Conservation (phyloP, 2,888 invertebrate species). For the Brachylomia viminalis region DNA sequence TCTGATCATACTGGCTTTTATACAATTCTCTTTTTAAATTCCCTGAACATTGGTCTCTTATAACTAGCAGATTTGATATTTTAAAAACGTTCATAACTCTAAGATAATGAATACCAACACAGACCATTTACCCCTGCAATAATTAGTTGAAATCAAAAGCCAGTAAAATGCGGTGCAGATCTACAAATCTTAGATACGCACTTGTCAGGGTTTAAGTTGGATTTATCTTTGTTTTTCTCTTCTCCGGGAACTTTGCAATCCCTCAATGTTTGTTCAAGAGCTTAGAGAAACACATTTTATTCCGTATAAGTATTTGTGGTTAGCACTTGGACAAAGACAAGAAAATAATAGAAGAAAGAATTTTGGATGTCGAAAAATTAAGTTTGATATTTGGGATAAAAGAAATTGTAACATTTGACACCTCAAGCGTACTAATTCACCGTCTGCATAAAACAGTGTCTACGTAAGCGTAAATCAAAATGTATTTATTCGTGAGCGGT, state of each 20-base stretch:
- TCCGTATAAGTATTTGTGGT: conserved; percentile 69
- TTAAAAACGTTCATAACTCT: too few species aligned
- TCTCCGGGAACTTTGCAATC: conserved; percentile 82
- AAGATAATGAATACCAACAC: conserved; percentile 30
- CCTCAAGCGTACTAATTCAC: conserved; percentile 86
- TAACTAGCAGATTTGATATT: too few species aligned
- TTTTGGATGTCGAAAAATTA: conserved; percentile 18
- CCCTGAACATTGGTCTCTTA: background rate
- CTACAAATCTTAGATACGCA: conserved; percentile 77
- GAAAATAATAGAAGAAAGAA: conserved; percentile 32
- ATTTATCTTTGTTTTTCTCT: conserved; percentile 88
- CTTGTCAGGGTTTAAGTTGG: conserved; percentile 81
- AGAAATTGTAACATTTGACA: conserved; percentile 76
- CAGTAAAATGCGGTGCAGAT: conserved; percentile 62
- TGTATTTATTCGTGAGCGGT: conserved; percentile 89
- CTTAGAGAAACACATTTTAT: conserved; percentile 78
- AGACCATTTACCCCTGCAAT: conserved; percentile 69
- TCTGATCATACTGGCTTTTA: background rate
- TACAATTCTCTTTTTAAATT: background rate
- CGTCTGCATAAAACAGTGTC: conserved; percentile 84
- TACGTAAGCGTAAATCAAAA: conserved; percentile 88
- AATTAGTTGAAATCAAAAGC: conserved; percentile 80
- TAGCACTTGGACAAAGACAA: conserved; percentile 39
- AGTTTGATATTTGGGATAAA: conserved; percentile 53
- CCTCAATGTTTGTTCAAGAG: conserved; percentile 84